phyloP scores from a whole-genome alignment of 2,113 vertebrate species.

The Oreotragus oreotragus region DNA sequence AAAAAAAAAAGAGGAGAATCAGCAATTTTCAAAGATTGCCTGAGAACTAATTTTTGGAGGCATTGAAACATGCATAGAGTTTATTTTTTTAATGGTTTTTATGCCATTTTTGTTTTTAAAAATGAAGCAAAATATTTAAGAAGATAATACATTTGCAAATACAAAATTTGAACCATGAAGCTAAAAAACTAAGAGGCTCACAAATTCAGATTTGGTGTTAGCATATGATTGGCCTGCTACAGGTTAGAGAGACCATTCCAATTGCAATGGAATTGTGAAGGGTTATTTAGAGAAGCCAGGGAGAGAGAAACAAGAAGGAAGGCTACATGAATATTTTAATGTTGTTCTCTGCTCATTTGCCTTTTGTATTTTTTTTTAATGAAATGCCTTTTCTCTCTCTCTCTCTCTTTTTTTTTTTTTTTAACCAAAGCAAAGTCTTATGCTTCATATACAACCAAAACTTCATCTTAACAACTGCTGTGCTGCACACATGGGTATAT shows the following conservation, averaged over 20 bases:
- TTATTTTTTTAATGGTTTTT: neutral
- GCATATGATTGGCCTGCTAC: neutral
- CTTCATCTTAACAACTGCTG: neutral
- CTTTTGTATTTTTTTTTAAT: neutral
- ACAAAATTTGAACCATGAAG: neutral
- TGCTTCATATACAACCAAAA: neutral
- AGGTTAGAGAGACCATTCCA: neutral
- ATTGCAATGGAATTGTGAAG: neutral
- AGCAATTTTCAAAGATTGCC: neutral
- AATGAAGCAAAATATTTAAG: neutral
- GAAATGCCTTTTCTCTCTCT: neutral
- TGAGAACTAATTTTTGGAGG: neutral
- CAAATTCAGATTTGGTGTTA: neutral
- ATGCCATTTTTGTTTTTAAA: neutral
- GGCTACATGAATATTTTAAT: neutral
- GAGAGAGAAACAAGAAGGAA: neutral
- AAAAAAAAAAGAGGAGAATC: neutral
- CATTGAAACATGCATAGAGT: neutral
- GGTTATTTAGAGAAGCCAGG: neutral
- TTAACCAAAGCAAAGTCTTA: neutral
- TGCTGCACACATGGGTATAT: accelerated
- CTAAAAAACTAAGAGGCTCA: neutral
- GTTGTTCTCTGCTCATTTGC: neutral
- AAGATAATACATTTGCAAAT: neutral
- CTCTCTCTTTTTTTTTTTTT: neutral